Percentiles rank a stretch among this genome's conserved stretches.
These are phyloP conservation scores for Arenaria interpres DNA, from an alignment of 2,113 vertebrate genomes.

Conservation along the genomic window DNA sequence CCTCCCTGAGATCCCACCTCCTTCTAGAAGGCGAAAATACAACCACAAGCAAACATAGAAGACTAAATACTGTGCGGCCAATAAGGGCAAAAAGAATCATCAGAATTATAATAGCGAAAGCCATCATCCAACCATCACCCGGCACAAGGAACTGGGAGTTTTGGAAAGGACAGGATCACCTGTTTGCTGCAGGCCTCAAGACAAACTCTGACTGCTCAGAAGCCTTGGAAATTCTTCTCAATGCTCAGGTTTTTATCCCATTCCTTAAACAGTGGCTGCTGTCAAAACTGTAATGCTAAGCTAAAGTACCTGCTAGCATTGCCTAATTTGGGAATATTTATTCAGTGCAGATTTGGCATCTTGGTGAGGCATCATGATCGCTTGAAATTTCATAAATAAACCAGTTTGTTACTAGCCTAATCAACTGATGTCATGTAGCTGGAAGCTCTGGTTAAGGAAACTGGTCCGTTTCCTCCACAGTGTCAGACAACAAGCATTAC, in stretches of 20 bases:
- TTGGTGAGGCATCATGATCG: neutral
- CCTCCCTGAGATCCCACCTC: neutral
- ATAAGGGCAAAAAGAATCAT: neutral
- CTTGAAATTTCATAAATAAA: neutral
- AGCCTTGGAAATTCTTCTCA: neutral
- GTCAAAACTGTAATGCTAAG: neutral
- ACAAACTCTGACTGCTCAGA: neutral
- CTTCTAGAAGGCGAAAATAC: neutral
- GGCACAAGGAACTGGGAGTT: neutral
- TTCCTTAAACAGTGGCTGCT: neutral
- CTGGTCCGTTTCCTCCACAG: rapidly evolving
- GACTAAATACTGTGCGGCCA: neutral
- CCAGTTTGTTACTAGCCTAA: neutral
- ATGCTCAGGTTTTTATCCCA: neutral
- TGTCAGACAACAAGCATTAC: neutral
- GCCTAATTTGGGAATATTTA: neutral
- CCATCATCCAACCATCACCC: neutral
- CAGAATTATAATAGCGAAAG: neutral
- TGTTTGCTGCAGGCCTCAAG: neutral
- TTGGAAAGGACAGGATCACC: neutral
- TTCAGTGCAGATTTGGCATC: neutral
- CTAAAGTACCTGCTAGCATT: neutral
- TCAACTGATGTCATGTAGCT: neutral
- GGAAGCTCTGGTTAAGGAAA: neutral
- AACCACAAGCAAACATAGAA: neutral